Base-by-base conservation (phyloP, 2,113 vertebrate genomes). In the Callospermophilus lateralis region DNA sequence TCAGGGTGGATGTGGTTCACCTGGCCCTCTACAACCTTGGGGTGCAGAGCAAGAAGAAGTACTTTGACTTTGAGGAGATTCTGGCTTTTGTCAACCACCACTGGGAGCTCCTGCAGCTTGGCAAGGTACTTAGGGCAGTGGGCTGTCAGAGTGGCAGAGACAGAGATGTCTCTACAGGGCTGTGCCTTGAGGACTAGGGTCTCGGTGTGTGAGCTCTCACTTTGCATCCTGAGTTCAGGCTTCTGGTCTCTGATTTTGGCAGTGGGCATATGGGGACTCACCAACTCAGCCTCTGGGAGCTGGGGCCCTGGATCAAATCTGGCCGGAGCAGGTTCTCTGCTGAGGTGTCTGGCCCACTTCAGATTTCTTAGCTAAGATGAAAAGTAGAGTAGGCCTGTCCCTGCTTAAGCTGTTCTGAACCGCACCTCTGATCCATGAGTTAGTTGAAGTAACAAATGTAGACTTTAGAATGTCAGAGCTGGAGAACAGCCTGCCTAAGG, bases 11-110 rank as follows among this genome's bases (percentile, higher is more conserved):
- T 3, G 98, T 99, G 13, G 99, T 99, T 45, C 99, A 99, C 91
- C 98, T 99, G 12, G 99, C 99, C 24, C 99, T 99, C 51, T 99
- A 99, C 98, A 99, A 99, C 98, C 98, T 99, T 98, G 99, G 99
- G 0, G 99, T 99, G 20, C 99, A 99, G 98, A 99, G 99, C 98
- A 99, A 99, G 98, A 99, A 99, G 98, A 99, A 99, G 67, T 99
- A 99, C 98, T 99, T 99, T 8, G 99, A 99, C 97, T 99, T 99
- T 2, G 99, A 99, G 73, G 99, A 99, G 98, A 99, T 99, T 93
- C 98, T 99, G 77, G 98, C 98, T 94, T 99, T 99, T 0, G 99
- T 99, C 95, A 99, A 99, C 73, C 98, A 98, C 42, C 99, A 99
- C 98, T 99, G 99, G 99, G 99, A 99, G 3, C 99, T 98, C 3